phyloP scores from a whole-genome alignment of 2,113 vertebrate species.

The Gnathonemus echidnorhynchus region DNA sequence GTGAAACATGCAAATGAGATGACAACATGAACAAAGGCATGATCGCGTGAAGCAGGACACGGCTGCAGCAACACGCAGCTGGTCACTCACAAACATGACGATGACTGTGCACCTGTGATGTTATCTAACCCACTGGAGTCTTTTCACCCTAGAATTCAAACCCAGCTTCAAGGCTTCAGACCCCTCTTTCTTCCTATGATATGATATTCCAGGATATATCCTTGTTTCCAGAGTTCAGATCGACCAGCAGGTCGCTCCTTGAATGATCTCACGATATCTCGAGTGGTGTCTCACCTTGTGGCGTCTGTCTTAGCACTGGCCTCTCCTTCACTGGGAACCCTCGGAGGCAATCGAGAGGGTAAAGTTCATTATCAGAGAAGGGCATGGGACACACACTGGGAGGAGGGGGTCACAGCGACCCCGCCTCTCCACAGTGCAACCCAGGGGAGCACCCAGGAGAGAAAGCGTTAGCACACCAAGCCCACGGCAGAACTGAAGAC shows the following conservation, averaged over 20 bases:
- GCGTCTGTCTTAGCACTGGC: conserved; percentile 88
- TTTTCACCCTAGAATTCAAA: neutral
- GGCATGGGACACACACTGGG: neutral
- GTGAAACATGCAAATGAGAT: neutral
- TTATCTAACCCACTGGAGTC: neutral
- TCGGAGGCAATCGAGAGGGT: conserved; percentile 73
- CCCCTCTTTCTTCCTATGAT: neutral
- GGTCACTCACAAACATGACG: neutral
- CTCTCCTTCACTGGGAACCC: conserved; percentile 94
- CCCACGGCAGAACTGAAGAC: neutral
- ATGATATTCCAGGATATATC: neutral
- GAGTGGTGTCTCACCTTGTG: conserved; percentile 79
- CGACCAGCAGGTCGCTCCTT: neutral
- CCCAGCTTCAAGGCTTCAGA: neutral
- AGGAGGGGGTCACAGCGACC: neutral
- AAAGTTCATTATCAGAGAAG: conserved; percentile 61
- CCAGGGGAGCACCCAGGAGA: neutral
- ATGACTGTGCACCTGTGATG: neutral
- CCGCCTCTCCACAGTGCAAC: neutral
- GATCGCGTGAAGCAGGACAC: neutral
- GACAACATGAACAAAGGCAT: neutral
- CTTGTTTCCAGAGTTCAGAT: neutral
- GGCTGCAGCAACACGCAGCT: neutral
- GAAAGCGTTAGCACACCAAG: neutral
- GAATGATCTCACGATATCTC: neutral